Percentiles rank a stretch among this genome's conserved stretches.
phyloP scores from a whole-genome alignment of 2,888 invertebrate genomes.

The Gari tellinella region DNA sequence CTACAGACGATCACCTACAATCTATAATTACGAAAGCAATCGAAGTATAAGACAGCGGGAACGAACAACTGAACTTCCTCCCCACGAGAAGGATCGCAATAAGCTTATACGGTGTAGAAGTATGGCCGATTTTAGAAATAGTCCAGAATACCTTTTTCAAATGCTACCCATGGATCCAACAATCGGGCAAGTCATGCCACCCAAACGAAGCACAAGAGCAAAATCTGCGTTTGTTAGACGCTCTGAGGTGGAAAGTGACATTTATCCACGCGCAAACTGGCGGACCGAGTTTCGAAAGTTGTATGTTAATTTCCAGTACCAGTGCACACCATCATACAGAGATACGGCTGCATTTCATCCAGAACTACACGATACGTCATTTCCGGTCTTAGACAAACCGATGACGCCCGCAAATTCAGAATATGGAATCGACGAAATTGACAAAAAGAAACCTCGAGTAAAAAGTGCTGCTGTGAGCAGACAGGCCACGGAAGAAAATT shows the following conservation, averaged over 20 bases:
- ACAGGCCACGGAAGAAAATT: constrained; percentile 53
- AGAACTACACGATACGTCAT: constrained; percentile 19
- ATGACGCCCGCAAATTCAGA: constrained; percentile 62
- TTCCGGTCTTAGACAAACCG: constrained; percentile 50
- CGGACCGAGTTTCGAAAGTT: constrained; percentile 70
- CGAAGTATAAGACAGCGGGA: constrained; percentile 25
- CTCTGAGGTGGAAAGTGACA: constrained; percentile 33
- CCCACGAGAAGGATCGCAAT: constrained; percentile 65
- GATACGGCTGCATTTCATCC: constrained; percentile 52
- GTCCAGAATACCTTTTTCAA: constrained; percentile 75
- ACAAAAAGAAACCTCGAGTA: constrained; percentile 39
- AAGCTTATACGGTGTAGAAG: constrained; percentile 72
- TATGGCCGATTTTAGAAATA: constrained; percentile 74
- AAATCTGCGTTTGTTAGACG: constrained; percentile 61
- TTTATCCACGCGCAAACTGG: constrained; percentile 61
- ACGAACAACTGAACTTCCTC: constrained; percentile 42
- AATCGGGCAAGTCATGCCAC: constrained; percentile 5
- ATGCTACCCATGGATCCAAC: constrained; percentile 40
- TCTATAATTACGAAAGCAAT: constrained; percentile 41
- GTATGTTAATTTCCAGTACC: constrained; percentile 73
- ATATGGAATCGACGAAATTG: constrained; percentile 57
- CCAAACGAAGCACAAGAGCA: constrained; percentile 46
- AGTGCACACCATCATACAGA: constrained; percentile 76
- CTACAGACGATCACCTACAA: constrained; percentile 47
- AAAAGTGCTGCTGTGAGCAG: constrained; percentile 56